Evolutionary conservation across 1,140 invertebrate species (phyloP).

Genomic region (Bathynomus jamesi): DNA sequence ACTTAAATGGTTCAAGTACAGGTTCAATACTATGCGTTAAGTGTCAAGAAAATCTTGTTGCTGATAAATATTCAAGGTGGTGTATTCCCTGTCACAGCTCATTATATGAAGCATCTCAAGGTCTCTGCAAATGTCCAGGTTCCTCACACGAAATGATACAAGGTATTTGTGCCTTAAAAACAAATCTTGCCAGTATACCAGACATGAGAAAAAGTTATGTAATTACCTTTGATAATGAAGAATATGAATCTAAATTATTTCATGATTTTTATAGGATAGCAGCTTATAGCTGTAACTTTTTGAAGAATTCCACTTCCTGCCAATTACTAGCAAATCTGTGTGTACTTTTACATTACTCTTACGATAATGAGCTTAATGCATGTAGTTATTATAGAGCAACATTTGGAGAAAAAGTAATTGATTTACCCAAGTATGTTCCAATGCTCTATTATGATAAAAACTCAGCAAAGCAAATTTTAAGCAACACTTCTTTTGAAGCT

Average conservation of each 20-base stretch:
- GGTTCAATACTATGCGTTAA: constrained; percentile 43
- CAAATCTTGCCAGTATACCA: constrained; percentile 40
- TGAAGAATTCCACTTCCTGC: constrained; percentile 51
- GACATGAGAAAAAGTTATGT: constrained; percentile 42
- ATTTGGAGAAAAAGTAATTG: constrained; percentile 42
- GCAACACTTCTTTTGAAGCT: constrained; percentile 48
- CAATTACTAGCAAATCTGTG: constrained; percentile 63
- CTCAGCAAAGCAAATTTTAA: constrained; percentile 46
- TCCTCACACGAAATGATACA: constrained; percentile 38
- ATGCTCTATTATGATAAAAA: constrained; percentile 52
- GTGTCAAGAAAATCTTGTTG: constrained; percentile 45
- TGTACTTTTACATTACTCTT: constrained; percentile 51
- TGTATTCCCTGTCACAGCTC: constrained; percentile 46
- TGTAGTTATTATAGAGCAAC: constrained; percentile 46
- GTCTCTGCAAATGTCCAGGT: constrained; percentile 39
- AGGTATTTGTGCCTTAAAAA: constrained; percentile 44
- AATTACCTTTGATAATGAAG: constrained; percentile 43
- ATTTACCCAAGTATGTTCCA: constrained; percentile 42
- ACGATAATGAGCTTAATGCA: constrained; percentile 44
- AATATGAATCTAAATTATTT: constrained; percentile 48
- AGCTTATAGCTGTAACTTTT: constrained; percentile 50
- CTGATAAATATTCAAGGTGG: constrained; percentile 41
- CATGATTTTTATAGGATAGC: constrained; percentile 45
- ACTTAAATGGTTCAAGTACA: constrained; percentile 19
- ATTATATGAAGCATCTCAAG: constrained; percentile 25